A percentile compares a stretch with the other conserved stretches of the same genome.
These are phyloP conservation scores for Chalcosyrphus nemorum DNA, from an alignment of 2,888 invertebrate genomes.

Conservation along the genomic window DNA sequence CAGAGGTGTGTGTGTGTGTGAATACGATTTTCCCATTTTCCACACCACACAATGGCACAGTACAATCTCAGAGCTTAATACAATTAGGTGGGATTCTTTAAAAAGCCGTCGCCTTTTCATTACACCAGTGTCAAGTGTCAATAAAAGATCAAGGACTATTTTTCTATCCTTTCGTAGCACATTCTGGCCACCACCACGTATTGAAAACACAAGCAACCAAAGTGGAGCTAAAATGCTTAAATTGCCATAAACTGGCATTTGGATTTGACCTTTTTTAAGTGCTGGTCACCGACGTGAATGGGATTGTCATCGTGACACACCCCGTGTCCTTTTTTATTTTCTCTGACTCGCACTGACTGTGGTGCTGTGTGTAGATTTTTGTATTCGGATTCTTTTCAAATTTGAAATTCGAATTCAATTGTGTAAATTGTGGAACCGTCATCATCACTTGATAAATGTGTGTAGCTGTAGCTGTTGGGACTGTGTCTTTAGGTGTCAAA, in stretches of 20 bases:
- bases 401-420: conserved; percentile 67
- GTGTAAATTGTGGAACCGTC: conserved; percentile 57
- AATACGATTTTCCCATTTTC: no score
- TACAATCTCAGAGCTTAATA: conserved; percentile 58
- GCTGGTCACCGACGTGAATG: conserved; percentile 56
- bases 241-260: conserved; percentile 70
- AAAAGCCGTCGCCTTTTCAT: conserved; percentile 57
- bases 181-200: conserved; percentile 33
- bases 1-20: conserved; percentile 12
- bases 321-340: conserved; percentile 7
- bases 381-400: conserved; percentile 38
- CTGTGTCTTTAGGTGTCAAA: neutral
- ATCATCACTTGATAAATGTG: conserved; percentile 44
- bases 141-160: conserved; percentile 64
- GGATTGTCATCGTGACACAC: conserved; percentile 23
- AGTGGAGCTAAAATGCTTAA: conserved; percentile 54
- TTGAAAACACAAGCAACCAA: conserved; percentile 13
- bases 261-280: conserved; percentile 70
- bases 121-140: conserved; percentile 58
- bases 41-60: conserved; percentile 54
- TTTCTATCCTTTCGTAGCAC: conserved; percentile 34
- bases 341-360: no score
- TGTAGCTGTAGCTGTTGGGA: neutral
- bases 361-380: conserved; percentile 26
- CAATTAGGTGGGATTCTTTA: conserved; percentile 63